Conservation (phyloP, 2,797 vertebrate species). For the Ispidina picta region DNA sequence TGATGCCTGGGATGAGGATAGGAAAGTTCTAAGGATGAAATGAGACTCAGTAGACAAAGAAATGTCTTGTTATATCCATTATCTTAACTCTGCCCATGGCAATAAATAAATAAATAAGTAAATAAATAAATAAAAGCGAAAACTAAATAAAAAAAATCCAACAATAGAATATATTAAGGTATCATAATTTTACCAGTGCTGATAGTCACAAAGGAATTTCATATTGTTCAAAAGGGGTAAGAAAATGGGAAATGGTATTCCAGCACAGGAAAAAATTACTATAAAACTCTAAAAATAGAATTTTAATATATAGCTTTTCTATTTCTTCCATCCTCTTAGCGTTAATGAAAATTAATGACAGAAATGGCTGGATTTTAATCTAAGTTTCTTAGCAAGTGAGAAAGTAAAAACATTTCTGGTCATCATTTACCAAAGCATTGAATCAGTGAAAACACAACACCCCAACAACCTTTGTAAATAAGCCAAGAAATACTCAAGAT, state of each 20-base stretch:
- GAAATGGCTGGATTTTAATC: background rate
- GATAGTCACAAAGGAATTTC: background rate
- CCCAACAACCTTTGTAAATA: background rate
- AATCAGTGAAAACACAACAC: background rate
- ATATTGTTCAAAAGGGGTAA: background rate
- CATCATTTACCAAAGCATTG: background rate
- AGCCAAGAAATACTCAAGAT: background rate
- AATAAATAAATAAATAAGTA: background rate
- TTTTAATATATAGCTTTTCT: background rate
- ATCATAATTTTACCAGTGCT: background rate
- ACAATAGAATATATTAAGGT: background rate
- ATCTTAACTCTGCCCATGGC: background rate
- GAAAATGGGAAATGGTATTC: background rate
- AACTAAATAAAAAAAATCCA: fast-evolving
- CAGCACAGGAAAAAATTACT: background rate
- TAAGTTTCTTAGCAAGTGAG: background rate
- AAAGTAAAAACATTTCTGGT: background rate
- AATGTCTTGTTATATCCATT: background rate
- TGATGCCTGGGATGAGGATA: background rate
- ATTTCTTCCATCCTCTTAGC: background rate
- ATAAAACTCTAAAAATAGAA: background rate
- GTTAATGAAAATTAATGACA: background rate
- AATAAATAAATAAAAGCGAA: background rate
- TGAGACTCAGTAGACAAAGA: background rate
- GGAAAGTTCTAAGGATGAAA: background rate